Evolutionary conservation across 2,113 vertebrate genomes (phyloP).

Genomic region (Lycaon pictus): DNA sequence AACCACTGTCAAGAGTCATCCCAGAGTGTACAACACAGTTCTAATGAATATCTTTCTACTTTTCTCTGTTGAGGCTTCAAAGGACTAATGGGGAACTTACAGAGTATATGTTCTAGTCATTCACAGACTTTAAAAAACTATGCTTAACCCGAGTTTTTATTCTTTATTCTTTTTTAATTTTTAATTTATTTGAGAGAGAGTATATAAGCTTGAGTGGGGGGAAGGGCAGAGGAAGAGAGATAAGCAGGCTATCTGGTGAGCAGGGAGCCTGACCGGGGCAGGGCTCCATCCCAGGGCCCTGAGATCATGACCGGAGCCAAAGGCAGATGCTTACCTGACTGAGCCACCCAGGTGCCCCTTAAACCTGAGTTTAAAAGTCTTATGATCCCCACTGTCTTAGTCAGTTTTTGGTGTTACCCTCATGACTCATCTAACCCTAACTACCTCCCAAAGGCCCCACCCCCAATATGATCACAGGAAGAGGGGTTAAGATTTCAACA

Average conservation of each 20-base stretch:
- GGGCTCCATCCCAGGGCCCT: neutral
- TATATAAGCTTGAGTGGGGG: neutral
- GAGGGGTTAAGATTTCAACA: neutral
- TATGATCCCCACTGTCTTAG: neutral
- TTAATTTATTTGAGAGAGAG: neutral
- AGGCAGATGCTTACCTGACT: neutral
- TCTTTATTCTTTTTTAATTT: neutral
- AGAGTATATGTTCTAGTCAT: neutral
- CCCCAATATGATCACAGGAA: neutral
- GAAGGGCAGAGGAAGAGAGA: neutral
- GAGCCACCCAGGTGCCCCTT: neutral
- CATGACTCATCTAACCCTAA: neutral
- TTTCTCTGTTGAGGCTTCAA: neutral
- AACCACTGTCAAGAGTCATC: rapidly evolving
- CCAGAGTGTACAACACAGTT: neutral
- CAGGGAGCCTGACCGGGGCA: neutral
- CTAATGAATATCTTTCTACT: neutral
- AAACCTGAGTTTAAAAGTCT: neutral
- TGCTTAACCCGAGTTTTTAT: neutral
- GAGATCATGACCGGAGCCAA: neutral
- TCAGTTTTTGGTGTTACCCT: neutral
- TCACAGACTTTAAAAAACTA: neutral
- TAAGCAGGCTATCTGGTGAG: neutral
- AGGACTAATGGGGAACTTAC: neutral
- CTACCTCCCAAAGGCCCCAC: neutral